Base-by-base conservation (phyloP, 2,113 vertebrate genomes). In the Mohoua ochrocephala region DNA sequence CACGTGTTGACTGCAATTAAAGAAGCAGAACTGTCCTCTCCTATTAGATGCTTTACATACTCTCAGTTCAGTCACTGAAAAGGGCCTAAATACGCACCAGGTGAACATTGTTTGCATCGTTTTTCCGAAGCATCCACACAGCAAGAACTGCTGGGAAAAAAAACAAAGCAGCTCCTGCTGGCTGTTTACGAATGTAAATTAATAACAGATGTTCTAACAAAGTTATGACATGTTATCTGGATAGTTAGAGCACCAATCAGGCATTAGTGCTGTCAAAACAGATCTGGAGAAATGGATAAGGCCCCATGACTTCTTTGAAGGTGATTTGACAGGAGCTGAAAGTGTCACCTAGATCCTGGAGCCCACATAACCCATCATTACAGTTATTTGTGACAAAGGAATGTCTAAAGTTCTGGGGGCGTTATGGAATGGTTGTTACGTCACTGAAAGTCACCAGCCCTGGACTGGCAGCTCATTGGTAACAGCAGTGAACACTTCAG, bases 161-260 rank as follows among this genome's bases (percentile, higher is more conserved):
- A 60, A 82, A 47, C 70, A 65, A 65, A 47, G 3, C 65, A 64
- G 44, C 49, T 89, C 67, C 78, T 76, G 57, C 88, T 88, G 85
- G 49, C 65, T 91, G 24, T 90, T 95, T 90, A 61, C n/a, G 53
- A 26, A 44, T 69, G 61, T 79, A 87, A 95, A 93, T 93, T 91
- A 91, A 79, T 90, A 97, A 94, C 90, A 96, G 94, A 93, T 90
- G 78, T 96, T 94, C 81, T 42, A 49, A 89, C 57, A 24, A 79
- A 90, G 78, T 94, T 95, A 52, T n/a, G 82, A 79, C 90, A 79
- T 28, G 19, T 45, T 93, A 53, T 80, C 53, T 53, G 70, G 50
- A 56, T 88, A 83, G 59, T 37, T 59, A 84, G 61, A 85, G 82
- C 49, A 93, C 49, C 85, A 50, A 22, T 85, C 75, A 92, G 37